phyloP scores from a whole-genome alignment of 2,797 vertebrate species.

The Phrynocephalus forsythii region DNA sequence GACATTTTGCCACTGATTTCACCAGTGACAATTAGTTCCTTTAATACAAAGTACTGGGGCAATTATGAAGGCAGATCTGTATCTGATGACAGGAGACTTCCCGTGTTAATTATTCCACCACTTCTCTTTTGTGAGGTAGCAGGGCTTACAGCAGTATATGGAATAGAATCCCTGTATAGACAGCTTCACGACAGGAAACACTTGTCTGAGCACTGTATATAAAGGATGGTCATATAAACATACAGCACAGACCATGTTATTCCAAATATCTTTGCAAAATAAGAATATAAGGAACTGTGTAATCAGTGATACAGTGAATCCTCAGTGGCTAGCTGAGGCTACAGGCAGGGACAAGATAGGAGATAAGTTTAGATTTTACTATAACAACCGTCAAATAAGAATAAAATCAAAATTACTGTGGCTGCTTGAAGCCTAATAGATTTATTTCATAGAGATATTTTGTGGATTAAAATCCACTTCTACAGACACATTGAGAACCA shows the following conservation, averaged over 20 bases:
- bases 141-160: not conserved
- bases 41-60: slow-evolving; percentile 6
- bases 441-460: too few species aligned
- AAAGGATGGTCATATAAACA: slow-evolving; percentile 2
- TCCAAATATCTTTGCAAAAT: not conserved
- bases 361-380: not conserved
- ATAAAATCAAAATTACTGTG: too few species aligned
- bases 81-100: not conserved
- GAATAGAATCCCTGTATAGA: not conserved
- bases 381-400: too few species aligned
- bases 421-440: too few species aligned
- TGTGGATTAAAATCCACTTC: too few species aligned
- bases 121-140: not conserved
- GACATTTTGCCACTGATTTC: not conserved
- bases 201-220: not conserved
- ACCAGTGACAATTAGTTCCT: slow-evolving; percentile 5
- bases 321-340: not conserved
- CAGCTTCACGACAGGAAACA: not conserved
- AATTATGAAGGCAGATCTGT: slow-evolving; percentile 1
- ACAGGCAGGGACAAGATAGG: not conserved
- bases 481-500: too few species aligned
- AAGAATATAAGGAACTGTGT: not conserved
- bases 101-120: not conserved
- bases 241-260: not conserved
- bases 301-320: not conserved